A percentile compares a stretch with the other conserved stretches of the same genome.
Conservation (phyloP, 2,888 invertebrate species). For the Chrysomela aeneicollis region DNA sequence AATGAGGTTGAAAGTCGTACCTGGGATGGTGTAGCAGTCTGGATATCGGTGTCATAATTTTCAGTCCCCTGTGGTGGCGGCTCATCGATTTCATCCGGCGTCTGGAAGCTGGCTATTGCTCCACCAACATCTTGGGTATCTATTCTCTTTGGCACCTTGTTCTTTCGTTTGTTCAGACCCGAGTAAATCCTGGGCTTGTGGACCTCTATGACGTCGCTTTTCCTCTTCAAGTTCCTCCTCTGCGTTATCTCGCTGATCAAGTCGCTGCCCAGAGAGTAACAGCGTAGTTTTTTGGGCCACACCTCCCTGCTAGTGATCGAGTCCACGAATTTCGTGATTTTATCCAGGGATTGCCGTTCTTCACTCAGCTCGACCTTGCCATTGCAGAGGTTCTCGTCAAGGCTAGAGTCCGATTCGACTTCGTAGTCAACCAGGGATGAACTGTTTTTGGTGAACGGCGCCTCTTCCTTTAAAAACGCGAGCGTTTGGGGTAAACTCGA, state of each 20-base stretch:
- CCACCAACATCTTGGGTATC: conserved; percentile 34
- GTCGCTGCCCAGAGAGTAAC: conserved; percentile 53
- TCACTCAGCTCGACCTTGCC: conserved; percentile 39
- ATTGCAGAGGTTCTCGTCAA: conserved; percentile 43
- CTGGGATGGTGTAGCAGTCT: not conserved
- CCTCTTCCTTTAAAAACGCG: conserved; percentile 31
- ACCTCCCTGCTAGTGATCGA: conserved; percentile 32
- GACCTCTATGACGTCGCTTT: conserved; percentile 45
- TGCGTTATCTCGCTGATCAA: conserved; percentile 56
- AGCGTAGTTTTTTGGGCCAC: conserved; percentile 41
- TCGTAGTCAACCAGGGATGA: conserved; percentile 54
- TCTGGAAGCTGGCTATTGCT: conserved; percentile 6
- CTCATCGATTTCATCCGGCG: not conserved
- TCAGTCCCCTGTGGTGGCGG: not conserved
- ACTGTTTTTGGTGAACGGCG: conserved; percentile 18
- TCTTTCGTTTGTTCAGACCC: conserved; percentile 58
- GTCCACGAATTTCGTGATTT: conserved; percentile 40
- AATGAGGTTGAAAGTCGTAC: conserved; percentile 4
- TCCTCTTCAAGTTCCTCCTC: conserved; percentile 54
- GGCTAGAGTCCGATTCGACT: conserved; percentile 47
- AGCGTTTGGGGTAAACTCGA: conserved; percentile 35
- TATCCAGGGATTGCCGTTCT: conserved; percentile 33
- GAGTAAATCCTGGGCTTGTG: conserved; percentile 52
- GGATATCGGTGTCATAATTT: conserved; percentile 9
- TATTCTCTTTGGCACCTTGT: conserved; percentile 58